A percentile compares a stretch with the other conserved stretches of the same genome.
Conservation (phyloP, 1,140 invertebrate species). For the Matsumurasca onukii region DNA sequence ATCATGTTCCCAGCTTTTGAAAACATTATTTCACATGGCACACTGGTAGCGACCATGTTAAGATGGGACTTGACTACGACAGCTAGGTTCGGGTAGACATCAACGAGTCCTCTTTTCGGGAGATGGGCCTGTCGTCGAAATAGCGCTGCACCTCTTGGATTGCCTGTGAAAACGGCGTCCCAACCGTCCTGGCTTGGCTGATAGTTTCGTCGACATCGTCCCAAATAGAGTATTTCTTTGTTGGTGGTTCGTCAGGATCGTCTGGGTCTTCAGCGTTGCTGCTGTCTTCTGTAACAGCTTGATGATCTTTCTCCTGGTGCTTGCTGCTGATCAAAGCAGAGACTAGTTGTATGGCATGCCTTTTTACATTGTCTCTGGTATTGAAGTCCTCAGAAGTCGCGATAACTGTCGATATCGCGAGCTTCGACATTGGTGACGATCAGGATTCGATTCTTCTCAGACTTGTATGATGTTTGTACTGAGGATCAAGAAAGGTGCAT, state of each 20-base stretch:
- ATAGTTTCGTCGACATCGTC: slow-evolving; percentile 41
- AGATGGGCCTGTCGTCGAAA: slow-evolving; percentile 40
- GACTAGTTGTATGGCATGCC: slow-evolving; percentile 1
- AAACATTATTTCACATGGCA: slow-evolving; percentile 48
- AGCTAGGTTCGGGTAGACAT: slow-evolving; percentile 43
- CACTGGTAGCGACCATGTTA: slow-evolving; percentile 45
- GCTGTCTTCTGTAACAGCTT: neutral
- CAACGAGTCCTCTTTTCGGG: slow-evolving; percentile 39
- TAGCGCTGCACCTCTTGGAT: slow-evolving; percentile 30
- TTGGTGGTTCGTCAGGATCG: slow-evolving; percentile 13
- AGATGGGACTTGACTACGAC: slow-evolving; percentile 42
- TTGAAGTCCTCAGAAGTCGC: too few species aligned
- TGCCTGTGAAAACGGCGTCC: slow-evolving; percentile 36
- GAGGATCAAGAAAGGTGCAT: slow-evolving; percentile 41
- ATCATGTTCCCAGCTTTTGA: slow-evolving; percentile 44
- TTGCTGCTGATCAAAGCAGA: neutral
- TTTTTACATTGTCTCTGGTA: slow-evolving; percentile 8
- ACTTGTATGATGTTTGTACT: slow-evolving; percentile 41
- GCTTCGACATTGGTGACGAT: too few species aligned
- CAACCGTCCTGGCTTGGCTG: slow-evolving; percentile 13
- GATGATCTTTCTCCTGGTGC: neutral
- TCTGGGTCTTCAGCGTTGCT: neutral
- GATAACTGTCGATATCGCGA: too few species aligned
- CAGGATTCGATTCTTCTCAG: neutral
- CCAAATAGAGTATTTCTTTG: slow-evolving; percentile 23